These are phyloP conservation scores for Acrobasis repandana DNA, from an alignment of 2,888 invertebrate species.

Conservation along the genomic window DNA sequence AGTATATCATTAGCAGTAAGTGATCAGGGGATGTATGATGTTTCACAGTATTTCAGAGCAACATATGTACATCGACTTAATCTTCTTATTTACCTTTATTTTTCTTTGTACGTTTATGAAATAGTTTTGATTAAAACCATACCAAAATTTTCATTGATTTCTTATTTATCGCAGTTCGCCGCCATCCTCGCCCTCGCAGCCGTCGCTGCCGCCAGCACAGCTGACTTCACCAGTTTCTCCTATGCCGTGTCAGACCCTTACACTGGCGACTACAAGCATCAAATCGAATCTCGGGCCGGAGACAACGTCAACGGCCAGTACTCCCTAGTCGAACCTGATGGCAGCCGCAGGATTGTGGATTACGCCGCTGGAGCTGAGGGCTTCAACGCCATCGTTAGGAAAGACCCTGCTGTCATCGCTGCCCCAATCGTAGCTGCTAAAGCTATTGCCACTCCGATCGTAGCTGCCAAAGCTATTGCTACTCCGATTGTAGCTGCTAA, in stretches of 20 bases:
- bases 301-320: slow-evolving; percentile 80
- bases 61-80: neutral
- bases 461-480: slow-evolving; percentile 23
- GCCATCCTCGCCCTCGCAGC: slow-evolving; percentile 55
- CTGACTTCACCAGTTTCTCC: slow-evolving; percentile 70
- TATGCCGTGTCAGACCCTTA: slow-evolving; percentile 82
- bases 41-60: no score
- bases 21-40: no score
- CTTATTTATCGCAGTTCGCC: slow-evolving; percentile 53
- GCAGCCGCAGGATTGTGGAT: slow-evolving; percentile 79
- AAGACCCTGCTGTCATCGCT: slow-evolving; percentile 67
- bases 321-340: slow-evolving; percentile 79
- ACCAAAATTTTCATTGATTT: neutral
- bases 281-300: slow-evolving; percentile 75
- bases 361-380: slow-evolving; percentile 80
- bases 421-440: slow-evolving; percentile 37
- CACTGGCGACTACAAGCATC: slow-evolving; percentile 82
- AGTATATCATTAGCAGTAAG: no score
- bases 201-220: slow-evolving; percentile 41
- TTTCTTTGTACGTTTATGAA: neutral
- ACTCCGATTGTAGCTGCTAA: slow-evolving; percentile 32
- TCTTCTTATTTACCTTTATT: neutral
- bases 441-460: slow-evolving; percentile 31
- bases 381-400: slow-evolving; percentile 82
- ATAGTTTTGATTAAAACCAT: neutral